Conservation (phyloP, 2,113 vertebrate species). For the Artemisiospiza belli region DNA sequence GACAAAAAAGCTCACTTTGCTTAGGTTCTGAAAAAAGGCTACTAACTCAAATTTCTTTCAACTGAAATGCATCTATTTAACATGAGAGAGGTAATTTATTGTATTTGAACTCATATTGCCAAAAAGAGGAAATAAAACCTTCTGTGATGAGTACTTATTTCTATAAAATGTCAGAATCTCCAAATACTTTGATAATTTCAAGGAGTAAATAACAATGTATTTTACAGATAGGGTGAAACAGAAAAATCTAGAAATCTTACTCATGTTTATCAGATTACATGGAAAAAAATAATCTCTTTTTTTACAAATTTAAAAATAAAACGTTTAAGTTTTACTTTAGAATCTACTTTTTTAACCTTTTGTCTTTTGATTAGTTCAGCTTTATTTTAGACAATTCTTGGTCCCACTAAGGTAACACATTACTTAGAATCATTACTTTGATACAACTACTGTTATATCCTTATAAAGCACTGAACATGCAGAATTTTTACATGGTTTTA, state of each 20-base stretch:
- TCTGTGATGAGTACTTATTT: neutral
- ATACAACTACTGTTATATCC: neutral
- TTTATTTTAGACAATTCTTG: neutral
- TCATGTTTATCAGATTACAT: neutral
- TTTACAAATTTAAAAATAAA: neutral
- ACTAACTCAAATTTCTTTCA: neutral
- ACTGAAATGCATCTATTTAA: neutral
- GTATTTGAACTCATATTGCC: neutral
- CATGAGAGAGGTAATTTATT: neutral
- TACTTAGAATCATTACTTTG: neutral
- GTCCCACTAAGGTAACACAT: neutral
- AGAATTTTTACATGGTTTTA: neutral
- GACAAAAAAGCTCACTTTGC: neutral
- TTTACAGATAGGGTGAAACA: neutral
- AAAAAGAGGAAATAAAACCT: neutral
- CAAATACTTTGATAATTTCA: neutral
- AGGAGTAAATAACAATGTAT: neutral
- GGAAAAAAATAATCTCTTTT: neutral
- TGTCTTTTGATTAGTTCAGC: neutral
- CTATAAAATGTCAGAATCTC: neutral
- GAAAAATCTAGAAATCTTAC: neutral
- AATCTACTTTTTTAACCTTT: neutral
- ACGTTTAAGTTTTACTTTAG: neutral
- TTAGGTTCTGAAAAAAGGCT: neutral
- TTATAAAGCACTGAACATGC: neutral